These are phyloP conservation scores for Thunnus thynnus DNA, from an alignment of 2,113 vertebrate genomes.

Conservation along the genomic window DNA sequence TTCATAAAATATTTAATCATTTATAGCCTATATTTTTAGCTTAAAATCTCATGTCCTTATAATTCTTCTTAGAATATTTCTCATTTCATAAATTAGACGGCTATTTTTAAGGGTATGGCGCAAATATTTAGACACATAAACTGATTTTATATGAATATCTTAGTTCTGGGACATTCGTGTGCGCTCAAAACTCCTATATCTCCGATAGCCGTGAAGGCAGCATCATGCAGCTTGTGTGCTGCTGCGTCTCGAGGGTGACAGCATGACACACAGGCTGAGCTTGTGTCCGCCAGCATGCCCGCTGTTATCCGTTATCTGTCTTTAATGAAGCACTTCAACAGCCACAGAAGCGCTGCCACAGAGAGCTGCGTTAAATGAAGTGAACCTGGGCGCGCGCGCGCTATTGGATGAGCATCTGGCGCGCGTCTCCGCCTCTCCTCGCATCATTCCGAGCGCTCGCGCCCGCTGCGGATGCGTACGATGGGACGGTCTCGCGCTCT, in stretches of 20 bases:
- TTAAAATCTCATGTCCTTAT: too few relatives aligned
- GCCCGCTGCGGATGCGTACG: constrained; percentile 26
- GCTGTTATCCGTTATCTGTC: not conserved
- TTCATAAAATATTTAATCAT: too few relatives aligned
- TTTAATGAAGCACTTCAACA: not conserved
- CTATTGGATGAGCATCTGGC: constrained; percentile 61
- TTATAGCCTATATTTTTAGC: too few relatives aligned
- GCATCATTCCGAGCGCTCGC: constrained; percentile 25
- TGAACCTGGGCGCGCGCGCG: constrained; percentile 17
- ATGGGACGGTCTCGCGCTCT: constrained; percentile 30
- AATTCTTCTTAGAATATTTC: too few relatives aligned
- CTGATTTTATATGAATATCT: fast-evolving
- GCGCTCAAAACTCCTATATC: too few relatives aligned
- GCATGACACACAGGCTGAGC: not conserved
- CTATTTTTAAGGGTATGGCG: too few relatives aligned
- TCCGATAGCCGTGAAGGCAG: constrained; percentile 6
- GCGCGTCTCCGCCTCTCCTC: constrained; percentile 61
- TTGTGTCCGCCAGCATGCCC: not conserved
- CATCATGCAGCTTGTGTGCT: not conserved
- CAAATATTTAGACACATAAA: not conserved
- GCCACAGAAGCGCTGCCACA: not conserved
- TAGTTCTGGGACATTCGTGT: not conserved
- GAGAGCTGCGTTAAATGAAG: constrained; percentile 24
- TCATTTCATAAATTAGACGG: too few relatives aligned
- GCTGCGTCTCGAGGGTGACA: not conserved